Evolutionary conservation across 2,888 invertebrate genomes (phyloP), one percentile per base, ranked within the genome.

Genomic region (Cryptocephalus moraei): DNA sequence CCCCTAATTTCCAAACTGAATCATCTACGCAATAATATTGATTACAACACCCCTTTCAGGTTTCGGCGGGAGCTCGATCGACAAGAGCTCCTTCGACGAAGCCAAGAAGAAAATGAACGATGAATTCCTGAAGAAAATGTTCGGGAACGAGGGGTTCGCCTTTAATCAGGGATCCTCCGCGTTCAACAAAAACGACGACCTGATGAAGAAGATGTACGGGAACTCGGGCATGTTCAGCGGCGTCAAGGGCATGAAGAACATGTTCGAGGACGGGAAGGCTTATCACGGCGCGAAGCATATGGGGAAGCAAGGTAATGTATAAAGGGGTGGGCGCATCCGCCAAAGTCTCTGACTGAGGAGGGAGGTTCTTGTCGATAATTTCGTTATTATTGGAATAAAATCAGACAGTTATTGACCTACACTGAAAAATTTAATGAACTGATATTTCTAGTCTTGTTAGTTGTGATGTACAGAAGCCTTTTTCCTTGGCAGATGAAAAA

Each of bases 221-320:
- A 64, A 77, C 45, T 73, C 75, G 8, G 77, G 75, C 45, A 75
- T 73, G 44, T 78, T 75, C 56, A 77, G 74, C 57, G 76, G 74
- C 42, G 75, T 75, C 53, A 73, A 74, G 58, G 78, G 75, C 0
- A 77, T 74, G 54, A 79, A 79, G 52, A 79, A 79, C 63, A 70
- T 75, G 12, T 71, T 72, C 8, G 78, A 76, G 45, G 78, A 79
- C 57, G 77, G 76, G 49, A 79, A 79, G 53, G 71, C 65, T 51
- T 80, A 77, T 54, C 73, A 75, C 62, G 79, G 79, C 34, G 76
- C 70, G 36, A 75, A 78, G 55, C 76, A 76, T 50, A 65, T 74
- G 48, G 75, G 77, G 55, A 75, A 78, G 62, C 71, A 76, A 54
- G 79, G 79, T 78, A 69, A 52, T 2, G 22, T n/a, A n/a, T n/a